phyloP scores from a whole-genome alignment of 2,113 vertebrate genomes.

The Ellobius talpinus region DNA sequence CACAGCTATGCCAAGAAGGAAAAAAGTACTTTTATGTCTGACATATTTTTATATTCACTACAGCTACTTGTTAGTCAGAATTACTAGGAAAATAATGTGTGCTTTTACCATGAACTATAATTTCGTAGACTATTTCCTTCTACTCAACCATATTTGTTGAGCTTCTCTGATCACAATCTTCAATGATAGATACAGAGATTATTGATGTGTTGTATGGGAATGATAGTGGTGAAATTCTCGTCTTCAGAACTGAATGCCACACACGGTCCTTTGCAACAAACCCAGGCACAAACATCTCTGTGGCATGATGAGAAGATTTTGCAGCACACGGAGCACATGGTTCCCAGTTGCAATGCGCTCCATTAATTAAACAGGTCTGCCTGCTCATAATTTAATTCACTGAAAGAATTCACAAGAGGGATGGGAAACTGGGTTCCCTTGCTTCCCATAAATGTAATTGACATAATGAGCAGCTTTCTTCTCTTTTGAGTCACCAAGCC shows the following conservation, averaged over 20 bases:
- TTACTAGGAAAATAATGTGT: not conserved
- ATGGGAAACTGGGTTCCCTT: conserved; percentile 69
- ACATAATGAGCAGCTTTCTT: conserved; percentile 74
- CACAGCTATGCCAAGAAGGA: not conserved
- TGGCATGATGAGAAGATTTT: not conserved
- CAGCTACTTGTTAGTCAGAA: conserved; percentile 2
- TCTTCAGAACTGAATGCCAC: not conserved
- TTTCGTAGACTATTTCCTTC: not conserved
- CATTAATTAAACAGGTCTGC: conserved; percentile 81
- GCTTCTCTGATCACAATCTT: not conserved
- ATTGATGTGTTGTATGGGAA: not conserved
- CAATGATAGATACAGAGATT: not conserved
- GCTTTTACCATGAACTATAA: not conserved
- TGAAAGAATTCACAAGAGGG: conserved; percentile 71
- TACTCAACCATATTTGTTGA: not conserved
- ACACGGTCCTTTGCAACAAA: not conserved
- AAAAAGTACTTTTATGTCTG: not conserved
- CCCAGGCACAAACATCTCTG: not conserved
- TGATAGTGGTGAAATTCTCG: not conserved
- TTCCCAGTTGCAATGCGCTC: conserved; percentile 70
- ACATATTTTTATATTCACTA: not conserved
- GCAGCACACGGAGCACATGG: not conserved
- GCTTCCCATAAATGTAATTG: conserved; percentile 76
- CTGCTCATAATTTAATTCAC: conserved; percentile 81
- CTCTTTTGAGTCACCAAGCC: conserved; percentile 59